Percentiles rank a stretch among this genome's conserved stretches.
phyloP scores from a whole-genome alignment of 2,113 vertebrate species.

The Psammodynastes pulverulentus region DNA sequence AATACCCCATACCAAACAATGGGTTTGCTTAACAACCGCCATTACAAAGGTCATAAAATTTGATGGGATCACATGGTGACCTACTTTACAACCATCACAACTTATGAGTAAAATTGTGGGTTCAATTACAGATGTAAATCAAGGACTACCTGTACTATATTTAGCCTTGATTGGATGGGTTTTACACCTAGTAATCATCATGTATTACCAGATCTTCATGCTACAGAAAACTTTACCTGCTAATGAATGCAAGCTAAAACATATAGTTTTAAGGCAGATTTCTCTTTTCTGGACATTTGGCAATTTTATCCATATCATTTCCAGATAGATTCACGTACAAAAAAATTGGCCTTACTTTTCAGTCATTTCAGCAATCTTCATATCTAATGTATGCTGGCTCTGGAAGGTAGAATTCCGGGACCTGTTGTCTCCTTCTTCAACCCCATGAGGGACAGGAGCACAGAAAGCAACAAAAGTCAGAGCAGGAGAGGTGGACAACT shows the following conservation, averaged over 20 bases:
- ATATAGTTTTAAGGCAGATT: not conserved
- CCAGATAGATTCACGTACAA: not conserved
- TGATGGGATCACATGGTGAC: not conserved
- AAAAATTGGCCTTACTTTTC: slow-evolving; percentile 59
- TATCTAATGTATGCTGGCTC: slow-evolving; percentile 74
- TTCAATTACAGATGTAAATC: not conserved
- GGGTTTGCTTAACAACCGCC: not conserved
- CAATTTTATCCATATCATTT: not conserved
- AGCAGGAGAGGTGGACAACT: not conserved
- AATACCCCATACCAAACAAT: not conserved
- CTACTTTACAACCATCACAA: not conserved
- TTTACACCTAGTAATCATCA: not conserved
- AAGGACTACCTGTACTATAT: not conserved
- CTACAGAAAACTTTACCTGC: not conserved
- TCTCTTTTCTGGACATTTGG: not conserved
- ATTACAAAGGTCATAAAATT: not conserved
- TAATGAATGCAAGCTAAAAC: not conserved
- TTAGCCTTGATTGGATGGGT: not conserved
- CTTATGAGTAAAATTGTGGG: not conserved
- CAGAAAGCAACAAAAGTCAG: slow-evolving; percentile 77
- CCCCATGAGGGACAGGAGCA: slow-evolving; percentile 56
- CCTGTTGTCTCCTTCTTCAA: rapidly evolving
- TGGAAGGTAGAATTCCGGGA: slow-evolving; percentile 57
- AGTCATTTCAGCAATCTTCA: slow-evolving; percentile 68
- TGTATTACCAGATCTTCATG: not conserved